Conservation (phyloP, 1,140 invertebrate species). For the Sesamia nonagrioides region DNA sequence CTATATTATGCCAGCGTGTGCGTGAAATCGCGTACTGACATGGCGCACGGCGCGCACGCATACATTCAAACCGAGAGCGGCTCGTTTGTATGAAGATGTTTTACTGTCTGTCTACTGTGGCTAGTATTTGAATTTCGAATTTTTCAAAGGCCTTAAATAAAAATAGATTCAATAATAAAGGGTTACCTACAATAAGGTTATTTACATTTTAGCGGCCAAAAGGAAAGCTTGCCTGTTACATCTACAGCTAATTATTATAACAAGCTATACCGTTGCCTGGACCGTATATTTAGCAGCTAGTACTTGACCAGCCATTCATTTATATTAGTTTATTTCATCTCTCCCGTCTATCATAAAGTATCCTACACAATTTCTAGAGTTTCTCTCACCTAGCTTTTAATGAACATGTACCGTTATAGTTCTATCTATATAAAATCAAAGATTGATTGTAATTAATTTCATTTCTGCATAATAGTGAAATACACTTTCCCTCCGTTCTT, state of each 20-base stretch:
- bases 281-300: constrained; percentile 6
- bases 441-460: background rate
- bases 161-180: too few species aligned
- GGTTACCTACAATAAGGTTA: too few species aligned
- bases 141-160: too few species aligned
- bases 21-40: too few species aligned
- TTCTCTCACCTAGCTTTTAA: constrained; percentile 8
- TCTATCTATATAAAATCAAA: constrained; percentile 8
- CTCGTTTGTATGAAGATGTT: too few species aligned
- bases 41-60: too few species aligned
- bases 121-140: too few species aligned
- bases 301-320: constrained; percentile 16
- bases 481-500: background rate
- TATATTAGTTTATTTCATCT: constrained; percentile 16
- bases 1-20: too few species aligned
- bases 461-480: background rate
- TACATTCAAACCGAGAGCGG: too few species aligned
- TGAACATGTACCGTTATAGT: constrained; percentile 17
- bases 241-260: background rate
- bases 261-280: background rate
- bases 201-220: too few species aligned
- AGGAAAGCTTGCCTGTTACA: background rate
- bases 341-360: constrained; percentile 7
- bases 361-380: constrained; percentile 24
- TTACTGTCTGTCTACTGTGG: too few species aligned